Evolutionary conservation across 2,113 vertebrate species (phyloP).

Genomic region (Ochotona princeps): DNA sequence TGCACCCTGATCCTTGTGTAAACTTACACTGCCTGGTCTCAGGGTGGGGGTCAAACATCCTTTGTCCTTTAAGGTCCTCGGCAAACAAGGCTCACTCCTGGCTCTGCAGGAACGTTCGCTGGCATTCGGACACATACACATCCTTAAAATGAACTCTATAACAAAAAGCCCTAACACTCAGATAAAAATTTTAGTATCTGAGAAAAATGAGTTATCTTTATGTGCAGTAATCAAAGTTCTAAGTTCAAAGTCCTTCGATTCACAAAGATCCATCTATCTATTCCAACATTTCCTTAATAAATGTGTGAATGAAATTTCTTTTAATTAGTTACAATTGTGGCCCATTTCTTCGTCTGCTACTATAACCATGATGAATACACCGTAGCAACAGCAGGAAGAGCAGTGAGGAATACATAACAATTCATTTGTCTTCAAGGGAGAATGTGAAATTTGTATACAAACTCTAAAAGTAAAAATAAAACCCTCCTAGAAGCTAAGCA

Average conservation of each 20-base stretch:
- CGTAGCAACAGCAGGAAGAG: slow-evolving; percentile 81
- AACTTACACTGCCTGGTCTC: slow-evolving; percentile 72
- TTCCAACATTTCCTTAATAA: slow-evolving; percentile 75
- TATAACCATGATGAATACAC: slow-evolving; percentile 81
- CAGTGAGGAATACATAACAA: slow-evolving; percentile 84
- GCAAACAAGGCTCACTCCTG: slow-evolving; percentile 18
- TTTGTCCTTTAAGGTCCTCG: slow-evolving; percentile 75
- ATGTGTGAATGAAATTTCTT: slow-evolving; percentile 79
- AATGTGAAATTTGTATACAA: slow-evolving; percentile 82
- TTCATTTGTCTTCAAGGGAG: slow-evolving; percentile 83
- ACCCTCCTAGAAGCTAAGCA: slow-evolving; percentile 81
- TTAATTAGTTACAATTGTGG: slow-evolving; percentile 82
- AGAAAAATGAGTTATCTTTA: slow-evolving; percentile 70
- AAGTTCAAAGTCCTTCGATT: slow-evolving; percentile 61
- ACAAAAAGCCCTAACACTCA: slow-evolving; percentile 19
- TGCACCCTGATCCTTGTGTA: slow-evolving; percentile 78
- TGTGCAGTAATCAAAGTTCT: slow-evolving; percentile 61
- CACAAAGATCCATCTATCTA: slow-evolving; percentile 75
- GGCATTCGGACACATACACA: background rate
- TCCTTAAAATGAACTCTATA: slow-evolving; percentile 53
- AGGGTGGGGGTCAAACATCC: slow-evolving; percentile 75
- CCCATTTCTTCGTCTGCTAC: slow-evolving; percentile 76
- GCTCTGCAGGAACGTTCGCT: background rate
- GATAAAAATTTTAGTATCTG: slow-evolving; percentile 46
- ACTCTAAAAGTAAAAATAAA: slow-evolving; percentile 84